A percentile compares a stretch with the other conserved stretches of the same genome.
phyloP scores from a whole-genome alignment of 2,888 invertebrate genomes.

The Auanema sp. region DNA sequence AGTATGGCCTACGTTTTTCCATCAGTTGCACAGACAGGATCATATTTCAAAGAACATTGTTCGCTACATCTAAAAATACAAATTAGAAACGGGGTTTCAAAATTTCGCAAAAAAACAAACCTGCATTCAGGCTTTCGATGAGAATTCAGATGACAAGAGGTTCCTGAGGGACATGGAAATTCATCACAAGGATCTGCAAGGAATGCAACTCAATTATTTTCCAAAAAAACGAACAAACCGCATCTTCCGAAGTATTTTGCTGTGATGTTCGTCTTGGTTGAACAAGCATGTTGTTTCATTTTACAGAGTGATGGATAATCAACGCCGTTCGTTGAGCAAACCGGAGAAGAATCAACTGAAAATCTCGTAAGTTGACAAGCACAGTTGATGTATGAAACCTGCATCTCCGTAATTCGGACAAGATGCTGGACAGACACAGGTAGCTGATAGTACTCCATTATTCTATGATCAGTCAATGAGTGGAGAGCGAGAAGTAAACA shows the following conservation, averaged over 20 bases:
- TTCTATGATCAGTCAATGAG: conserved; percentile 13
- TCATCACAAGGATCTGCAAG: conserved; percentile 78
- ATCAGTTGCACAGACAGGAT: conserved; percentile 74
- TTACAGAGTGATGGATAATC: conserved; percentile 49
- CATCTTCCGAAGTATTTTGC: conserved; percentile 68
- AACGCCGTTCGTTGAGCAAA: conserved; percentile 73
- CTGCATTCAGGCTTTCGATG: conserved; percentile 79
- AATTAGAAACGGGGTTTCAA: conserved; percentile 76
- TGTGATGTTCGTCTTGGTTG: conserved; percentile 65
- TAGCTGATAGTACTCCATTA: conserved; percentile 38
- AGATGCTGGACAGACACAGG: conserved; percentile 43
- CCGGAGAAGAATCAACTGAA: conserved; percentile 67
- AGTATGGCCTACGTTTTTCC: conserved; percentile 65
- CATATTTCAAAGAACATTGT: conserved; percentile 76
- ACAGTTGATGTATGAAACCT: conserved; percentile 7
- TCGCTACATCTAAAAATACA: conserved; percentile 78
- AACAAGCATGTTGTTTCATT: conserved; percentile 56
- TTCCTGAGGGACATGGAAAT: conserved; percentile 77
- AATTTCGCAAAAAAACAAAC: conserved; percentile 5
- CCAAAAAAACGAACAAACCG: conserved; percentile 58
- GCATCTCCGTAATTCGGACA: conserved; percentile 52
- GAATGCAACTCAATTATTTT: too few relatives aligned
- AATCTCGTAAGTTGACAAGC: too few relatives aligned
- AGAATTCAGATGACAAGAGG: conserved; percentile 80
- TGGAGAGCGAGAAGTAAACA: conserved; percentile 3